These are phyloP conservation scores for Nothocercus julius DNA, from an alignment of 2,113 vertebrate genomes.

Conservation along the genomic window DNA sequence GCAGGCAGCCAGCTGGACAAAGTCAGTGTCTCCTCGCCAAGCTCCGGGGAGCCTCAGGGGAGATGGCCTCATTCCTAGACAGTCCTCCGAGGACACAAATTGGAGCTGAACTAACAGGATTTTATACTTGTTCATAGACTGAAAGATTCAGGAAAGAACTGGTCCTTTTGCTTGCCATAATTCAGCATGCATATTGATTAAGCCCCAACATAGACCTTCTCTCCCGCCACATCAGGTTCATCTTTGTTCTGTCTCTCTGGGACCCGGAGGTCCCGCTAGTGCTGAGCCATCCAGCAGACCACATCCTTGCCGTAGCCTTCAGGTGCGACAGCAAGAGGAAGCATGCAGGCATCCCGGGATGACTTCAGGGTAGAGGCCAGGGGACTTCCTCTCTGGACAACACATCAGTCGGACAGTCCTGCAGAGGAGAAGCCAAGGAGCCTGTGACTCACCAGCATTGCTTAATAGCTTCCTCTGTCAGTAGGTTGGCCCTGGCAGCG, in stretches of 20 bases:
- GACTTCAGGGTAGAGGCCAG: not conserved
- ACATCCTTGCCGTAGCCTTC: not conserved
- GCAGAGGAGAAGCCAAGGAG: not conserved
- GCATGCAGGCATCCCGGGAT: not conserved
- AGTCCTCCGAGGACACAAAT: not conserved
- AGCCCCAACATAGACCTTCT: not conserved
- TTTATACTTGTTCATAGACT: not conserved
- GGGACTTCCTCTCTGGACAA: not conserved
- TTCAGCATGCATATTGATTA: not conserved
- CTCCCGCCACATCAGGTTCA: not conserved
- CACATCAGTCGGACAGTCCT: not conserved
- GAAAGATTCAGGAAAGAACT: not conserved
- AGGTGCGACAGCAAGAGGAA: not conserved
- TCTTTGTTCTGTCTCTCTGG: not conserved
- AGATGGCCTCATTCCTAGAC: not conserved
- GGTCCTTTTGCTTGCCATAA: accelerated
- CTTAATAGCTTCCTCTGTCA: not conserved
- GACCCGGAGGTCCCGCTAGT: not conserved
- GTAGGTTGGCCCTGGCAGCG: not conserved
- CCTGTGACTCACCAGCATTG: not conserved
- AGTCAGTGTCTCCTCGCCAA: not conserved
- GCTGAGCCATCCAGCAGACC: not conserved
- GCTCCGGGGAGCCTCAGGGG: not conserved
- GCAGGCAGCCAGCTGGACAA: not conserved
- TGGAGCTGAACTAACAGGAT: constrained; percentile 41